Base-by-base conservation (phyloP, 2,113 vertebrate genomes). In the Ceuthmochares aereus region DNA sequence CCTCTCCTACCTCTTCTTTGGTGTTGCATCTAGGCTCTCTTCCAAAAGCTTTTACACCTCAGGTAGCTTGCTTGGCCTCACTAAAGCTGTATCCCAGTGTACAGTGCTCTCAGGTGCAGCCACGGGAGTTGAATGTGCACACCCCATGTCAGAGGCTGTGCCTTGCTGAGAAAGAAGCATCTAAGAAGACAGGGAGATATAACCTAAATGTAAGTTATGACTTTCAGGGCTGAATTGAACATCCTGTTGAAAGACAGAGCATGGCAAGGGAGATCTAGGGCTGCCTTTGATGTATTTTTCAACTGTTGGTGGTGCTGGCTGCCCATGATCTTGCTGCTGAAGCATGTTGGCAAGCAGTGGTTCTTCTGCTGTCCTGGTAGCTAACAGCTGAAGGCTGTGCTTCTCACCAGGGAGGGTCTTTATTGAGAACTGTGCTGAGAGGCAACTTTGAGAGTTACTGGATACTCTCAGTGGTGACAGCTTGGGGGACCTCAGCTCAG, bases 51-150 rank as follows among this genome's bases (percentile, higher is more conserved):
- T 47, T 60, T 42, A 55, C 10, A 22, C 36, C 49, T 82, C 1
- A 0, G 0, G 0, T 34, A 56, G 18, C 67, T 90, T 56, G 49
- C 30, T 20, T 56, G 47, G 60, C 56, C 40, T 70, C 29, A 2
- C 42, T 62, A 36, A 27, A 34, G 37, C 73, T 77, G 76, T 29
- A 34, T 49, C 27, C 43, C 36, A 27, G 42, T 5, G n/a, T 37
- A 10, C 49, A 43, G 37, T 3, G n/a, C 42, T 60, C n/a, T 64
- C 47, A 26, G 42, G 14, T 34, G 43, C 11, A 32, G 19, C 66
- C 43, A 6, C 7, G 37, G 10, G 62, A 59, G 32, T 18, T 19
- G 47, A 29, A 64, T 0, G 3, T n/a, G 22, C 49, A 51, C 79
- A 67, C 22, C 55, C 49, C 7, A 0, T 5, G 45, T 42, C 77